A percentile compares a stretch with the other conserved stretches of the same genome.
Evolutionary conservation across 2,888 invertebrate species (phyloP).

Genomic region (Torymus tubicola): DNA sequence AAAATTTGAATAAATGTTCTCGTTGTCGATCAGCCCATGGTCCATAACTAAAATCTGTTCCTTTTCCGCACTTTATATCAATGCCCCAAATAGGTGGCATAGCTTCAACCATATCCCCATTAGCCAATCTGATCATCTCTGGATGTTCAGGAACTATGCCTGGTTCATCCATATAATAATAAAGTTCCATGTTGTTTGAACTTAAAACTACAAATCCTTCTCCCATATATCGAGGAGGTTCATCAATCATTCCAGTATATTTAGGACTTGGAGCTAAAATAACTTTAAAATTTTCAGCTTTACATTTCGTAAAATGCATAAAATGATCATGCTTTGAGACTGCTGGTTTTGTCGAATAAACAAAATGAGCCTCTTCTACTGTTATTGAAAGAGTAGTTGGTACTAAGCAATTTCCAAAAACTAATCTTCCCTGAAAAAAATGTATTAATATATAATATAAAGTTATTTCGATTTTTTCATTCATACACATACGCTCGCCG

Average conservation of each 20-base stretch:
- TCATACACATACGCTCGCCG: too few species aligned
- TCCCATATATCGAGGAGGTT: slow-evolving; percentile 98
- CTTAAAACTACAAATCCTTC: slow-evolving; percentile 98
- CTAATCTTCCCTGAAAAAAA: slow-evolving; percentile 86
- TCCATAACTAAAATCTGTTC: slow-evolving; percentile 96
- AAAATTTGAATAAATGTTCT: slow-evolving; percentile 95
- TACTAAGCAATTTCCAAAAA: slow-evolving; percentile 95
- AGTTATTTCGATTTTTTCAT: too few species aligned
- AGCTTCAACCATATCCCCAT: slow-evolving; percentile 95
- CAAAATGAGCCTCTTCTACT: slow-evolving; percentile 95
- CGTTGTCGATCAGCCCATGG: slow-evolving; percentile 99
- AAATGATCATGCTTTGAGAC: slow-evolving; percentile 95
- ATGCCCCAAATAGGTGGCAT: slow-evolving; percentile 97
- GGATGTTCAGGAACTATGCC: slow-evolving; percentile 95
- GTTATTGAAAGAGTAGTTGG: slow-evolving; percentile 95
- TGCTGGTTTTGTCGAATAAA: slow-evolving; percentile 96
- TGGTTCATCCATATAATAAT: slow-evolving; percentile 98
- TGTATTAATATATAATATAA: neutral
- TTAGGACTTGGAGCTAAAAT: slow-evolving; percentile 97
- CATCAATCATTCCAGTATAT: slow-evolving; percentile 94
- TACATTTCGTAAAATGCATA: slow-evolving; percentile 96
- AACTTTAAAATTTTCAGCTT: slow-evolving; percentile 96
- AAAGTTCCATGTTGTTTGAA: slow-evolving; percentile 94
- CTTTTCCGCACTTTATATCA: slow-evolving; percentile 96
- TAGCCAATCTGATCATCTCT: slow-evolving; percentile 90